phyloP scores from a whole-genome alignment of 1,140 invertebrate species.

The Dendrolimus punctatus region DNA sequence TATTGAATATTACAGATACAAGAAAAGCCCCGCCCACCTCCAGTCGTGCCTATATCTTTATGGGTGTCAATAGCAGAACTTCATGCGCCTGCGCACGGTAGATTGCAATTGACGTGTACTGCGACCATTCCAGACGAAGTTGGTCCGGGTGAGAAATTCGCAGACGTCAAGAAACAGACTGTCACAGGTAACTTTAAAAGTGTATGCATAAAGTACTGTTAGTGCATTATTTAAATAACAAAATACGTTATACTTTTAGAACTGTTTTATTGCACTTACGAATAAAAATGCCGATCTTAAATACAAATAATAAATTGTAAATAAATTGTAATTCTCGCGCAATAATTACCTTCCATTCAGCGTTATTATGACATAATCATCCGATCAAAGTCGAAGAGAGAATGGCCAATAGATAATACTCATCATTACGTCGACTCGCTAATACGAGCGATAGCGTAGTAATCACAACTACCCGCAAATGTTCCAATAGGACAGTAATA shows the following conservation, averaged over 20 bases:
- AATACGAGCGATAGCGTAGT: no score
- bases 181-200: conserved; percentile 52
- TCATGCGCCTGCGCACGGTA: conserved; percentile 73
- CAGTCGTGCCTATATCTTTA: conserved; percentile 49
- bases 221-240: not conserved
- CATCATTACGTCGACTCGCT: no score
- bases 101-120: conserved; percentile 75
- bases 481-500: no score
- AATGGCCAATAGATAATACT: no score
- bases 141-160: conserved; percentile 56
- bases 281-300: no score
- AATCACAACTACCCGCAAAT: no score
- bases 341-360: no score
- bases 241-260: not conserved
- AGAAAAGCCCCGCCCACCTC: conserved; percentile 37
- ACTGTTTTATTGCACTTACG: no score
- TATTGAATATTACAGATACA: conserved; percentile 29
- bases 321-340: no score
- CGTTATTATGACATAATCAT: no score
- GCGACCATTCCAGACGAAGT: conserved; percentile 76
- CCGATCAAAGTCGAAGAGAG: no score
- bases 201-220: not conserved
- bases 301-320: no score
- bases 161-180: conserved; percentile 67
- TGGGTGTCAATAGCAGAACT: conserved; percentile 74